Evolutionary conservation across 2,888 invertebrate genomes (phyloP), one percentile per base, ranked within the genome.

Genomic region (Epirrita christyi): DNA sequence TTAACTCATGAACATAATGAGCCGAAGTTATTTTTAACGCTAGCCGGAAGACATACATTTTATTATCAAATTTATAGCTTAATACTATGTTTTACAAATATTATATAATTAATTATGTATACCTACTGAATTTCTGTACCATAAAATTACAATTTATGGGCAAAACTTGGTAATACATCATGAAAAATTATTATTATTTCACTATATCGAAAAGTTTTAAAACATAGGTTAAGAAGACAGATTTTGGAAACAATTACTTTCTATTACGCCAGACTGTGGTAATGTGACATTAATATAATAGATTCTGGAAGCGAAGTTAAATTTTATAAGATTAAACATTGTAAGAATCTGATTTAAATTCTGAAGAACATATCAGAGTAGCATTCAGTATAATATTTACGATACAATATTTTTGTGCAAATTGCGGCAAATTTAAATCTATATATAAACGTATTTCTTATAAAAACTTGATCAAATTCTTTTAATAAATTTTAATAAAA

Each of bases 1-100:
- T n/a, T 64, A 80, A 84, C 80, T 74, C 78, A 83, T 81, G 77
- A 81, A 80, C 72, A 74, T 73, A 77, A 77, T 81, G 81, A 85
- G 82, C 83, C 81, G 78, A 90, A 85, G 83, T 81, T 70, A 75
- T 81, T 76, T 85, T 83, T 80, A 81, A 81, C 68, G 72, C 90
- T 92, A 91, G 80, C 79, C 91, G 92, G 92, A 92, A 92, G 92
- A 92, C 92, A 81, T 83, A 88, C 84, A 86, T 91, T 64, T 87
- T 87, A 84, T 85, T 85, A 83, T 81, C 63, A 68, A 73, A 72
- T 73, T 79, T 76, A 80, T 71, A 73, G 64, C 66, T 80, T 81
- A 79, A 70, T 67, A 72, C 62, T 61, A 68, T 71, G 64, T 72
- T 72, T 65, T 73, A 55, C 53, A 56, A 61, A 45, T 38, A 53